A percentile compares a stretch with the other conserved stretches of the same genome.
Evolutionary conservation across 2,797 vertebrate species (phyloP).

Genomic region (Pipistrellus nathusii): DNA sequence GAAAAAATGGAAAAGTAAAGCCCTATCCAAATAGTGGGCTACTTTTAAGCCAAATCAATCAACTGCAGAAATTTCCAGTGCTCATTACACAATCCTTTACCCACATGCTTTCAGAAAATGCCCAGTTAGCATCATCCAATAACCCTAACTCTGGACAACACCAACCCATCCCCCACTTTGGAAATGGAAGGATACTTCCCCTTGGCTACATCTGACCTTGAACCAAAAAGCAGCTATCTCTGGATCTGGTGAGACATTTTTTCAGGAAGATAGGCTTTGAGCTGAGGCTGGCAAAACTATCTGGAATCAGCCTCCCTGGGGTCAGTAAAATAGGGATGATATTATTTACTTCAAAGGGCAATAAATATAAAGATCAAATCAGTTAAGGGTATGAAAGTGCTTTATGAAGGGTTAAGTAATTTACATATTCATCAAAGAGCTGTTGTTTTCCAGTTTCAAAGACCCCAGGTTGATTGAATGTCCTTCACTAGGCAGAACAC

Average conservation of each 20-base stretch:
- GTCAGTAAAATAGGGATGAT: background rate
- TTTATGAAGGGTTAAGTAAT: background rate
- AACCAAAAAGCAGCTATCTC: background rate
- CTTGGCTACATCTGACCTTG: background rate
- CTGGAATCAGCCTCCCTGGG: background rate
- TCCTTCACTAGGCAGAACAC: background rate
- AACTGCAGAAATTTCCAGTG: background rate
- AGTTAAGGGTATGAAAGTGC: background rate
- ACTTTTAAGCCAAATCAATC: background rate
- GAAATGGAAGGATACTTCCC: background rate
- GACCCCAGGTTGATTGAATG: background rate
- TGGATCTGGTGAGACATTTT: background rate
- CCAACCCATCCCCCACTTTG: background rate
- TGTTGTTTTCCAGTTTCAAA: background rate
- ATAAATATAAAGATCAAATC: conserved; percentile 1
- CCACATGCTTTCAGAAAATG: background rate
- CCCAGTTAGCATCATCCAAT: background rate
- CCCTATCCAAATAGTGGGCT: background rate
- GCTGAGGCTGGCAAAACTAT: background rate
- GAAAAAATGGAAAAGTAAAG: conserved; percentile 15
- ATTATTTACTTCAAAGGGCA: background rate
- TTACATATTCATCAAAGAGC: conserved; percentile 19
- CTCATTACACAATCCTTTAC: background rate
- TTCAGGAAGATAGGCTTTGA: background rate
- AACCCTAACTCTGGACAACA: background rate